A percentile compares a stretch with the other conserved stretches of the same genome.
Conservation (phyloP, 2,888 invertebrate genomes). For the Hesperia comma region DNA sequence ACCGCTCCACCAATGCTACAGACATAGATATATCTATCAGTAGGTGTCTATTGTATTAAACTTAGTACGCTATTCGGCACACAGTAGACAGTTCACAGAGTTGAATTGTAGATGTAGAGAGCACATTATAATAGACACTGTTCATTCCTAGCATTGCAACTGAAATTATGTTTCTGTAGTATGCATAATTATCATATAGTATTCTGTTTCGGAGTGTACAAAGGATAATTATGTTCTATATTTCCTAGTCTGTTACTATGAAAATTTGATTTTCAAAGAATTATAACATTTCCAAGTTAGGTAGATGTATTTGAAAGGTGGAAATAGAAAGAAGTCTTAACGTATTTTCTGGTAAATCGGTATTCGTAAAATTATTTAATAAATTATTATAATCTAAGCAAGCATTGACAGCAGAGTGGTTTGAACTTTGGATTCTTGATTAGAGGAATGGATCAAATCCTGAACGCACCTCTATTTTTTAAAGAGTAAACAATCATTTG, state of each 20-base stretch:
- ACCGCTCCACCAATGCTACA: not conserved
- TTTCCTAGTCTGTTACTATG: not conserved
- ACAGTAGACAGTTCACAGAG: conserved; percentile 11
- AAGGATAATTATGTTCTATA: conserved; percentile 12
- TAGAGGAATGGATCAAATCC: too few species aligned
- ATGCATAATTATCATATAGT: conserved; percentile 21
- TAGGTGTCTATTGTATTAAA: not conserved
- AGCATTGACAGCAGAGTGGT: too few species aligned
- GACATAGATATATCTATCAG: not conserved
- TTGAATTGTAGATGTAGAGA: conserved; percentile 7
- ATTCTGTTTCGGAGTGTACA: conserved; percentile 13
- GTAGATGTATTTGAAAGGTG: too few species aligned
- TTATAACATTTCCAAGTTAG: too few species aligned
- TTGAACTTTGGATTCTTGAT: too few species aligned
- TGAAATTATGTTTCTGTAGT: conserved; percentile 25
- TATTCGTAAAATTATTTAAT: too few species aligned
- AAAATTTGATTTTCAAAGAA: too few species aligned
- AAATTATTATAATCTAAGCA: too few species aligned
- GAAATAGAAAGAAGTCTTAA: too few species aligned
- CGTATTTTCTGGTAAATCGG: too few species aligned
- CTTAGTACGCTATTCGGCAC: conserved; percentile 14
- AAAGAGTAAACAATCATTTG: too few species aligned
- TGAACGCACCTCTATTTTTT: too few species aligned
- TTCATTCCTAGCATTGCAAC: conserved; percentile 22
- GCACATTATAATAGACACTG: conserved; percentile 8